These are phyloP conservation scores for Tiliqua scincoides DNA, from an alignment of 2,113 vertebrate species.

Conservation along the genomic window DNA sequence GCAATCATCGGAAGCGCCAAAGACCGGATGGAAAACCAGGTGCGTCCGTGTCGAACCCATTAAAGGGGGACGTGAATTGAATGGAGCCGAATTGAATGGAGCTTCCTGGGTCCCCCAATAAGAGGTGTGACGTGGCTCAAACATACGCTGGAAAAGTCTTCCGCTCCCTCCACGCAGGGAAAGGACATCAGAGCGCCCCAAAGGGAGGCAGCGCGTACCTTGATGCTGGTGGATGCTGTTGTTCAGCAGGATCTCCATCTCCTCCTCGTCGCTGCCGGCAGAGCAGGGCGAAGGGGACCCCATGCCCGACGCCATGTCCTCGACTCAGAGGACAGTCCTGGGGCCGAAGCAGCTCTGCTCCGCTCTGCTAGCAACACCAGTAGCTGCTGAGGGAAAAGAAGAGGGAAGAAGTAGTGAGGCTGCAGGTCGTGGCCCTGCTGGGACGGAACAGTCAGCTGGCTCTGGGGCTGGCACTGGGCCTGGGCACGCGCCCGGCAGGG, in stretches of 20 bases:
- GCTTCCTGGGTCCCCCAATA: neutral
- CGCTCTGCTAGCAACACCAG: slow-evolving; percentile 42
- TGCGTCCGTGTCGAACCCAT: neutral
- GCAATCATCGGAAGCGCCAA: neutral
- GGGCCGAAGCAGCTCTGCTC: slow-evolving; percentile 36
- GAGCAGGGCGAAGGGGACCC: slow-evolving; percentile 80
- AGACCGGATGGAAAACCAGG: neutral
- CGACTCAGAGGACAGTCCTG: slow-evolving; percentile 6
- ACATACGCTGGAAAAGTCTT: neutral
- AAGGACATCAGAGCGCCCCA: neutral
- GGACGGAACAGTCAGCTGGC: neutral
- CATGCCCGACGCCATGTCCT: slow-evolving; percentile 80
- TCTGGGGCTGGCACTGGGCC: too few species aligned
- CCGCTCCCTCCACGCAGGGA: neutral
- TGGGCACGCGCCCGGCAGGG: neutral
- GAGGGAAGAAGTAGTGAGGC: neutral
- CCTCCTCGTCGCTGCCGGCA: slow-evolving; percentile 80
- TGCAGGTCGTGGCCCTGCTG: slow-evolving; percentile 1
- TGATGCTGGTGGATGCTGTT: slow-evolving; percentile 76
- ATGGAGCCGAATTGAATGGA: too few species aligned
- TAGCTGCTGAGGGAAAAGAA: slow-evolving; percentile 5
- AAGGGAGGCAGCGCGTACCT: slow-evolving; percentile 44
- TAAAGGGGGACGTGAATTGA: neutral
- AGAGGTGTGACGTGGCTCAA: neutral
- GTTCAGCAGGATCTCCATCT: slow-evolving; percentile 80